Percentiles rank a stretch among this genome's conserved stretches.
Evolutionary conservation across 2,888 invertebrate species (phyloP).

Genomic region (Hirtodrosophila histrioides): DNA sequence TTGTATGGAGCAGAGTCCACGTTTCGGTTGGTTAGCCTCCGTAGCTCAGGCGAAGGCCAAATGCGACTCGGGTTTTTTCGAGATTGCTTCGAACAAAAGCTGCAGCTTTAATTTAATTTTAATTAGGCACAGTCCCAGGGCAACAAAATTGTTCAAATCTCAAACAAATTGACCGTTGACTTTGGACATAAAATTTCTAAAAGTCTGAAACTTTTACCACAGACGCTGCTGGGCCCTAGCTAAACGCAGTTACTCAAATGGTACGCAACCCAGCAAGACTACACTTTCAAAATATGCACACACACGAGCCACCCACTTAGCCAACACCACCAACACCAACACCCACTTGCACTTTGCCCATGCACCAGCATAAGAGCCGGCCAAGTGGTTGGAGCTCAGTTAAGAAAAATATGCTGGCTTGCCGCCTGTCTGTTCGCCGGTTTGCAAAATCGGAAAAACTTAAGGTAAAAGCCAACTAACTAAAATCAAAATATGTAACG

Average conservation of each 20-base stretch:
- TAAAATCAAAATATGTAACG: conserved; percentile 61
- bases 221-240: conserved; percentile 34
- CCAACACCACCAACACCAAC: neutral
- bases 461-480: conserved; percentile 71
- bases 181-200: conserved; percentile 44
- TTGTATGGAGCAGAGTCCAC: conserved; percentile 67
- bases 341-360: conserved; percentile 21
- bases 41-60: conserved; percentile 62
- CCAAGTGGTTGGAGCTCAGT: conserved; percentile 49
- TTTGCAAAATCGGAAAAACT: conserved; percentile 58
- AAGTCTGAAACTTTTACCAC: conserved; percentile 49
- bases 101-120: conserved; percentile 69
- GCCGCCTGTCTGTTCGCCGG: conserved; percentile 39
- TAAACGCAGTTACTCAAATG: conserved; percentile 52
- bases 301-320: conserved; percentile 30
- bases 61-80: conserved; percentile 17
- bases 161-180: conserved; percentile 76
- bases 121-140: conserved; percentile 64
- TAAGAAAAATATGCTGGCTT: conserved; percentile 65
- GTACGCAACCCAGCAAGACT: conserved; percentile 19
- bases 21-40: conserved; percentile 69
- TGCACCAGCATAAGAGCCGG: conserved; percentile 40
- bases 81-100: conserved; percentile 37
- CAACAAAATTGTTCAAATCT: conserved; percentile 63
- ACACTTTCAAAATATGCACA: conserved; percentile 49